phyloP scores from a whole-genome alignment of 2,113 vertebrate species.

The Aviceda subcristata region DNA sequence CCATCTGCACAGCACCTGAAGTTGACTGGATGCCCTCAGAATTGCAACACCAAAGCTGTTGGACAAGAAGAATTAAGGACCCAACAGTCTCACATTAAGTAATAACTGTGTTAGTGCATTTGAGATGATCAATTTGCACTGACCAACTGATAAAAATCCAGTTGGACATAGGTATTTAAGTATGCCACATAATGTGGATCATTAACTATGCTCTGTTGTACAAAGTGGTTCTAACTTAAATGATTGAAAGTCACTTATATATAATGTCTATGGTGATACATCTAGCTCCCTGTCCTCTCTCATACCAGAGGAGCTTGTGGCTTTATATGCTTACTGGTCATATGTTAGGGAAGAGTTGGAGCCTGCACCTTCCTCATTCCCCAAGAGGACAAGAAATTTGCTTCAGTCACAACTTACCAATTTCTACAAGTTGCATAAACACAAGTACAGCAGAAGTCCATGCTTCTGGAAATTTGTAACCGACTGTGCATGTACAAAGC shows the following conservation, averaged over 20 bases:
- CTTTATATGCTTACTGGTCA: background rate
- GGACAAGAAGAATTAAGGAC: conserved; percentile 61
- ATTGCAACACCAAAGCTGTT: conserved; percentile 44
- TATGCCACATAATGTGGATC: background rate
- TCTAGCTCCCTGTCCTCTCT: background rate
- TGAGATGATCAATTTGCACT: conserved; percentile 54
- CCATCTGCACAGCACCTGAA: conserved; percentile 89
- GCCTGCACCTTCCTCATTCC: background rate
- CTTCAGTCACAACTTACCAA: background rate
- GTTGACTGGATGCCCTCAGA: conserved; percentile 77
- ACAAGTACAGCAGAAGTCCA: background rate
- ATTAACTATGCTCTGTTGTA: background rate
- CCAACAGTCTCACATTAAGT: conserved; percentile 46
- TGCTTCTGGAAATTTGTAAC: background rate
- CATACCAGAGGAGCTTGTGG: background rate
- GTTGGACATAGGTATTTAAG: conserved; percentile 38
- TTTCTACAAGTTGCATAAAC: background rate
- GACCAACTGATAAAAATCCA: conserved; percentile 48
- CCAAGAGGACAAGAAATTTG: background rate
- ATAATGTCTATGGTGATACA: background rate
- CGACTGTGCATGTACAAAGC: background rate
- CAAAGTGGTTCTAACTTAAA: background rate
- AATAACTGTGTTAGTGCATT: conserved; percentile 42
- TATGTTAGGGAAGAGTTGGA: background rate
- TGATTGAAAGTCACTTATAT: background rate